Conservation (phyloP, 2,888 invertebrate genomes). For the Macrosiphum euphorbiae region DNA sequence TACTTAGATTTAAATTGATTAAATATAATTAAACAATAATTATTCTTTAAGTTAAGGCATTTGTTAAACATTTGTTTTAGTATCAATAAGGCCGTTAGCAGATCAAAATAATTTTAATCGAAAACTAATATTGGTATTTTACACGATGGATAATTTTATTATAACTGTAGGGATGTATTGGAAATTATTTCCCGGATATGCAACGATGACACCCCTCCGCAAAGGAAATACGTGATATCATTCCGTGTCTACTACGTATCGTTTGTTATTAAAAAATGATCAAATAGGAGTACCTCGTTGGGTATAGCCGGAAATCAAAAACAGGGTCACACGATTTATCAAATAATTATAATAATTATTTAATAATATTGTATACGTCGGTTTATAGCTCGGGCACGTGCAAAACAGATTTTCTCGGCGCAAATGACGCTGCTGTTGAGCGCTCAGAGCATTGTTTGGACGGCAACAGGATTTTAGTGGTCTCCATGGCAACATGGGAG, state of each 20-base stretch:
- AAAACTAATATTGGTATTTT: neutral
- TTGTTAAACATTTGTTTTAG: neutral
- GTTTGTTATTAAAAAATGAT: neutral
- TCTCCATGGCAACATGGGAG: constrained; percentile 55
- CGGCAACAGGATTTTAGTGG: constrained; percentile 61
- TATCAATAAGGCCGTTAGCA: neutral
- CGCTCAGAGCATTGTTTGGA: constrained; percentile 39
- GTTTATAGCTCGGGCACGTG: constrained; percentile 31
- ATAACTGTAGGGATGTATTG: neutral
- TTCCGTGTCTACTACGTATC: neutral
- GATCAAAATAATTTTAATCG: neutral
- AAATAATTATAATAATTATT: constrained; percentile 2
- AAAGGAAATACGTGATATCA: constrained; percentile 40
- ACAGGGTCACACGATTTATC: constrained; percentile 6
- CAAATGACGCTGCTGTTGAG: neutral
- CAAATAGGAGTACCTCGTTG: neutral
- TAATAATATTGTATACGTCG: neutral
- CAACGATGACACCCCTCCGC: constrained; percentile 40
- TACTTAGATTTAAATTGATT: neutral
- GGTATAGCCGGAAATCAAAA: neutral
- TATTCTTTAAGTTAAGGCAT: neutral
- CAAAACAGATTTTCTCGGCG: neutral
- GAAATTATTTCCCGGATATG: constrained; percentile 49
- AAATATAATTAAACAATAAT: neutral
- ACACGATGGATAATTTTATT: neutral